Evolutionary conservation across 2,888 invertebrate species (phyloP).

Genomic region (Ganaspis brasiliensis): DNA sequence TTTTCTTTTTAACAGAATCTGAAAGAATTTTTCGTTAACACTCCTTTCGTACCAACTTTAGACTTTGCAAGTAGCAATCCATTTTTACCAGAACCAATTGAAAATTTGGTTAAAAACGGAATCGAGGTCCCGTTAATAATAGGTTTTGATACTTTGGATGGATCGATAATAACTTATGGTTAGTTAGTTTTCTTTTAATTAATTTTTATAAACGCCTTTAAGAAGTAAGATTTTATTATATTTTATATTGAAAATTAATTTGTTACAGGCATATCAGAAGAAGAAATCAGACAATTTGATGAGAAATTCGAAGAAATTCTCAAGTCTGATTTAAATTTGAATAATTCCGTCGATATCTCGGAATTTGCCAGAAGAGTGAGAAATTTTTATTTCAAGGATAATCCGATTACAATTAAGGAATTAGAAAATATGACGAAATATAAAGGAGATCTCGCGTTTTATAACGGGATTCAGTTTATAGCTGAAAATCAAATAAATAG

Average conservation of each 20-base stretch:
- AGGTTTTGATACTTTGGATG: slow-evolving; percentile 82
- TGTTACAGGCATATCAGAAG: not conserved
- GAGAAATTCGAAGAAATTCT: slow-evolving; percentile 78
- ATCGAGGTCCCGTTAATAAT: slow-evolving; percentile 82
- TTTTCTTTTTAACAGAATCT: not conserved
- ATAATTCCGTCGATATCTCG: slow-evolving; percentile 64
- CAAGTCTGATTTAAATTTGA: slow-evolving; percentile 76
- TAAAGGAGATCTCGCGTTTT: slow-evolving; percentile 82
- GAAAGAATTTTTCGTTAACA: not conserved
- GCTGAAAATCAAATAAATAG: slow-evolving; percentile 78
- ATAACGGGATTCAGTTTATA: slow-evolving; percentile 79
- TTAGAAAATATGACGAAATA: slow-evolving; percentile 82
- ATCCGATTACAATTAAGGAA: slow-evolving; percentile 69
- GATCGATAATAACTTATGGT: slow-evolving; percentile 70
- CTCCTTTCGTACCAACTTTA: slow-evolving; percentile 55
- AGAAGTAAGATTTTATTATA: no score
- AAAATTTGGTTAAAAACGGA: slow-evolving; percentile 69
- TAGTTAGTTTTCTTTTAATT: not conserved
- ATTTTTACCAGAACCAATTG: slow-evolving; percentile 71
- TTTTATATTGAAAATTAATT: not conserved
- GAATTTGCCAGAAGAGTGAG: slow-evolving; percentile 77
- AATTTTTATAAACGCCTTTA: no score
- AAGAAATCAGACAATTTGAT: not conserved
- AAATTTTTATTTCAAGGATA: slow-evolving; percentile 81
- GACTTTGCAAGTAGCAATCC: slow-evolving; percentile 58